phyloP scores from a whole-genome alignment of 2,113 vertebrate genomes.

The Chloebia gouldiae region DNA sequence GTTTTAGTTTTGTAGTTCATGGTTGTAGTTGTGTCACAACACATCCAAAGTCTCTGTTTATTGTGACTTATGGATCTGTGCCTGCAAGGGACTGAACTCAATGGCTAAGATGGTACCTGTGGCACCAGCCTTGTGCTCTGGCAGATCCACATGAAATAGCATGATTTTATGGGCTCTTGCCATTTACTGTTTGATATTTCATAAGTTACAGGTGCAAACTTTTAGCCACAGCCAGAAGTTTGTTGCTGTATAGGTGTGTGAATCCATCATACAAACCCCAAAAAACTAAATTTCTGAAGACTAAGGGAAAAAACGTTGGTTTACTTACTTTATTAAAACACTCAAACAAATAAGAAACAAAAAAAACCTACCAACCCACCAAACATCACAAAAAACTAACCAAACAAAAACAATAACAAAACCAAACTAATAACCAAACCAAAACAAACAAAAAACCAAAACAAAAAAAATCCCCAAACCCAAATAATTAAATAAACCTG shows the following conservation, averaged over 20 bases:
- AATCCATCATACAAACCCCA: background rate
- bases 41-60: background rate
- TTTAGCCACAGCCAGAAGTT: background rate
- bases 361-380: background rate
- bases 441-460: background rate
- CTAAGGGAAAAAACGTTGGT: background rate
- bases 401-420: background rate
- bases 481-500: accelerated
- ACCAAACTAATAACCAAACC: too few species aligned
- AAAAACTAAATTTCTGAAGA: background rate
- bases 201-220: background rate
- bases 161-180: background rate
- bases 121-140: background rate
- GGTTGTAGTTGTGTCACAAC: background rate
- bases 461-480: accelerated
- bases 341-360: background rate
- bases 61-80: background rate
- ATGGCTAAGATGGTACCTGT: background rate
- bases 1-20: background rate
- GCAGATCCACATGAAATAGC: background rate
- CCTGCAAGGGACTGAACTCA: background rate
- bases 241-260: background rate
- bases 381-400: background rate
- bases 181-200: background rate
- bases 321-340: background rate